Conservation (phyloP, 2,113 vertebrate genomes). For the Ptilonorhynchus violaceus region DNA sequence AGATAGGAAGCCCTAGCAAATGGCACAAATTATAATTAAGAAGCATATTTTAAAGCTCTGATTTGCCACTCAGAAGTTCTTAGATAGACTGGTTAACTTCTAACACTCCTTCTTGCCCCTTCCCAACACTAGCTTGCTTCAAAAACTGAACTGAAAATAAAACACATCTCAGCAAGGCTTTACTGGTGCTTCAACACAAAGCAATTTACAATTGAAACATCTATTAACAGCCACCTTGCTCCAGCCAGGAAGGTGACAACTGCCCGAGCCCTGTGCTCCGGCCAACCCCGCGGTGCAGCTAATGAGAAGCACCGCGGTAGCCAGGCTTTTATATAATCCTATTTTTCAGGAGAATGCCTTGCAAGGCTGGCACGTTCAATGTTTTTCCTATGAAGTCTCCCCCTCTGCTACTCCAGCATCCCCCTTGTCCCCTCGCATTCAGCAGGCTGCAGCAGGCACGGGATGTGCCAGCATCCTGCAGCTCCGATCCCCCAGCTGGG, state of each 20-base stretch:
- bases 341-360: background rate
- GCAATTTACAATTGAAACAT: background rate
- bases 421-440: background rate
- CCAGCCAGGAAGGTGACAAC: constrained; percentile 15
- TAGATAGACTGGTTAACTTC: background rate
- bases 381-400: background rate
- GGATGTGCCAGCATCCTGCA: background rate
- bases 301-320: background rate
- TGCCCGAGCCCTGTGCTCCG: fast-evolving
- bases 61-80: background rate
- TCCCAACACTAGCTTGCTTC: background rate
- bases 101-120: background rate
- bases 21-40: background rate
- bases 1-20: background rate
- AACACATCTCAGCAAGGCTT: background rate
- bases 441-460: background rate
- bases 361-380: background rate
- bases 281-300: background rate
- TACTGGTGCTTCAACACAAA: background rate
- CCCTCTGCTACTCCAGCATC: background rate
- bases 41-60: background rate
- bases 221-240: background rate
- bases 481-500: fast-evolving
- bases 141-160: too few relatives aligned
- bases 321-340: background rate